Conservation (phyloP, 2,797 vertebrate species). For the Distichodus sexfasciatus region DNA sequence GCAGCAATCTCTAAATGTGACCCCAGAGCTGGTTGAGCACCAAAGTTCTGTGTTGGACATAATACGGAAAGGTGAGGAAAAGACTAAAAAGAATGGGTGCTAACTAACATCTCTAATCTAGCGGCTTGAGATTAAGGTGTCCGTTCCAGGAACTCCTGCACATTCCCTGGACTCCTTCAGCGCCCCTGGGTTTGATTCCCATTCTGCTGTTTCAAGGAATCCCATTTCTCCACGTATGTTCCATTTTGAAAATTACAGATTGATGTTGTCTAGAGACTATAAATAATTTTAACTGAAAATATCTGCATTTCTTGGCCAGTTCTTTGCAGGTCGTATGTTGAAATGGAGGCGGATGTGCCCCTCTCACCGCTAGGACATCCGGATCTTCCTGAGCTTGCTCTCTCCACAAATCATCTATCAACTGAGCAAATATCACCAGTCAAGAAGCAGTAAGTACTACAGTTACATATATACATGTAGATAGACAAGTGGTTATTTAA, state of each 20-base stretch:
- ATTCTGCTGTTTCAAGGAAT: constrained; percentile 8
- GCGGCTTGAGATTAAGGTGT: constrained; percentile 1
- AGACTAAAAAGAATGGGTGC: too few species aligned
- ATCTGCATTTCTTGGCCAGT: constrained; percentile 56
- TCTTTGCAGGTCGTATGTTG: constrained; percentile 52
- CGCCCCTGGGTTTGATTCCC: constrained; percentile 5
- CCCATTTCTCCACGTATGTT: constrained; percentile 54
- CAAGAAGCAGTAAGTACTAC: constrained; percentile 67
- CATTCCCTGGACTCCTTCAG: constrained; percentile 44
- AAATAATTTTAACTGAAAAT: neutral
- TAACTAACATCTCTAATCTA: too few species aligned
- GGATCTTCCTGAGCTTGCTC: constrained; percentile 46
- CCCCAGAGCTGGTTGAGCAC: constrained; percentile 63
- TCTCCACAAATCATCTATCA: constrained; percentile 59
- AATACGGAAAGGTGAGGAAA: constrained; percentile 68
- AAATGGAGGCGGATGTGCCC: constrained; percentile 74
- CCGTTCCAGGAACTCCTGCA: constrained; percentile 31
- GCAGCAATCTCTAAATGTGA: constrained; percentile 58
- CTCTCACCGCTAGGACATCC: constrained; percentile 61
- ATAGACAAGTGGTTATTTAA: too few species aligned
- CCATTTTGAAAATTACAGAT: neutral
- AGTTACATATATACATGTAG: too few species aligned
- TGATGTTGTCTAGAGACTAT: neutral
- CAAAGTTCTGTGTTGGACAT: constrained; percentile 57
- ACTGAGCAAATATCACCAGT: constrained; percentile 66